Conservation (phyloP, 2,797 vertebrate species). For the Melopsittacus undulatus region DNA sequence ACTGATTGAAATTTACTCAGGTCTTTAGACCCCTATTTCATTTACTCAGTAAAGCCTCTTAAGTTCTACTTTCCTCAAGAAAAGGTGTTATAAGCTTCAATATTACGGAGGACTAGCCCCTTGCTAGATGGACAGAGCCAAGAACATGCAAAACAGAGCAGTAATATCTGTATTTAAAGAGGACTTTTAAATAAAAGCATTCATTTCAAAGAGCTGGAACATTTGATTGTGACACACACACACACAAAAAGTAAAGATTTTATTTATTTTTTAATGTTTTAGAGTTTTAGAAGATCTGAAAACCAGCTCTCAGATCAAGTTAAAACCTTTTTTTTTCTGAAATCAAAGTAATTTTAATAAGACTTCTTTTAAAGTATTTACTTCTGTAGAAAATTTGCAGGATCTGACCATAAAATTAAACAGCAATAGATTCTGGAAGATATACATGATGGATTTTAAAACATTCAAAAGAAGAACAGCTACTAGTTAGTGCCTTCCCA, state of each 20-base stretch:
- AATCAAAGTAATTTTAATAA: not conserved
- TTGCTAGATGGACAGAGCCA: not conserved
- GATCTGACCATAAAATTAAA: not conserved
- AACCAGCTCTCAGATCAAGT: not conserved
- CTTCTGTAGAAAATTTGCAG: not conserved
- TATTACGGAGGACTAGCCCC: not conserved
- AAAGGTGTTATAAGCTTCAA: not conserved
- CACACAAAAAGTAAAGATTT: not conserved
- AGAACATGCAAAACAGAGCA: not conserved
- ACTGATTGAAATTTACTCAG: not conserved
- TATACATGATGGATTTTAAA: not conserved
- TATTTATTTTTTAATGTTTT: not conserved
- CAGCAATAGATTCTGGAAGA: not conserved
- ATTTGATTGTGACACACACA: not conserved
- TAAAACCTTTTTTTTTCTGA: not conserved
- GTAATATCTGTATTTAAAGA: not conserved
- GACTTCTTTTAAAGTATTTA: not conserved
- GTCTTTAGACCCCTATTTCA: not conserved
- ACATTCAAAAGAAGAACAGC: not conserved
- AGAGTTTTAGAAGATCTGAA: not conserved
- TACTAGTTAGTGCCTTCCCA: not conserved
- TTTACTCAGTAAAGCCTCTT: not conserved
- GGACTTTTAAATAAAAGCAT: not conserved
- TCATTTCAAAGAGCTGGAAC: not conserved
- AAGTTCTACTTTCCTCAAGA: not conserved